Evolutionary conservation across 1,140 invertebrate species (phyloP), one percentile per base, ranked within the genome.

Genomic region (Neodiprion virginianus): DNA sequence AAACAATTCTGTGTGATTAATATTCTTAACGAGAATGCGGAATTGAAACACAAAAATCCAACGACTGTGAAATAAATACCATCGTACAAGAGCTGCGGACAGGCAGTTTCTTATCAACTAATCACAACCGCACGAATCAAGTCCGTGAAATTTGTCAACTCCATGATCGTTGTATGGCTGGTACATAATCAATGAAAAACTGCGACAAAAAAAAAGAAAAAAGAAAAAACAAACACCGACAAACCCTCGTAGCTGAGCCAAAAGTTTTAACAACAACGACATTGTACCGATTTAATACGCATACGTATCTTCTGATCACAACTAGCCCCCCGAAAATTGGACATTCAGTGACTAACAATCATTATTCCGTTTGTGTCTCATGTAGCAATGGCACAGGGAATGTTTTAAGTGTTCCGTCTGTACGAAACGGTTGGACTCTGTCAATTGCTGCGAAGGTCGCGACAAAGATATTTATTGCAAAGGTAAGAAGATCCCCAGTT

Each of bases 381-480:
- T 79, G 76, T 81, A 88, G 87, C 86, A 81, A 83, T 98, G 96
- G 95, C 96, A 98, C 92, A 97, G 92, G 90, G 94, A 95, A 90
- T 98, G 96, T 91, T 98, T 97, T 93, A 97, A 97, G 90, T 98
- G 97, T 91, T 95, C 91, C 83, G 92, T 93, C 81, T 99, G 98
- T 91, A 92, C 92, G 84, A 99, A 99, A 91, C 92, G 96, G 88
- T 92, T 99, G 89, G 98, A 99, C 90, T 99, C 97, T 75, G 95
- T 96, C 79, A 97, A 95, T 89, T 95, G 95, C 90, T 97, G 96
- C 87, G 97, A 99, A 89, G 96, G 94, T 83, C 95, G 98, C 80
- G 97, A 99, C 86, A 96, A 96, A 89, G 95, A 98, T 87, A 96
- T 99, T 89, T 99, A 98, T 90, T 99, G 98, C 91, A 97, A 96